Evolutionary conservation across 2,797 vertebrate genomes (phyloP), one percentile per base, ranked within the genome.

Genomic region (Neopelma chrysocephalum): DNA sequence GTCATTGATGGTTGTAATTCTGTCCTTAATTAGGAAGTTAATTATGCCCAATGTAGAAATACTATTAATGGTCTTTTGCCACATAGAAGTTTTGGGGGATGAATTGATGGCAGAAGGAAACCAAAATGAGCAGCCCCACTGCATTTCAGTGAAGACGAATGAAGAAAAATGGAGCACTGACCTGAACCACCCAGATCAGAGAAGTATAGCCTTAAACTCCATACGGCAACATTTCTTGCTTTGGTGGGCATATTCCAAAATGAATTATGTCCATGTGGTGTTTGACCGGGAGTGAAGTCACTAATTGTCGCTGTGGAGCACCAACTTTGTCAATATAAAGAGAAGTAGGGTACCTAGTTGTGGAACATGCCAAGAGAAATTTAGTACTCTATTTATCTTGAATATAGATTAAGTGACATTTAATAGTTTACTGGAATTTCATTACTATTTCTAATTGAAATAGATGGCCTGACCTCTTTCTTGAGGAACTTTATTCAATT

Each of bases 371-470:
- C 97, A 96, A 86, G 78, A 96, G 58, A 82, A 95, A 96, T 97
- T 96, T 97, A 81, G 48, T 62, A 70, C 70, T 83, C 87, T 96
- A 79, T 96, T 93, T 96, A 90, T 98, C 95, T 97, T 68, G 23
- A 89, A 90, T 87, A 92, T 93, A 96, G 95, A 96, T 94, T 96
- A 97, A 96, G 87, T 97, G 96, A 96, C 97, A 97, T 96, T 97
- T 98, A 96, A 97, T 97, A 97, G 93, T 97, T 97, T 97, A 95
- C 94, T 96, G 92, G 96, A 94, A 97, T 98, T 97, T 97, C 94
- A 95, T 97, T 98, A 97, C 92, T 61, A 83, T 94, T 96, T 96
- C 93, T 98, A 97, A 98, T 97, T 94, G 87, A 97, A 98, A 97
- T 96, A 96, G 97, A 97, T 97, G 91, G 61, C 92, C 90, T 90